Evolutionary conservation across 1,140 invertebrate species (phyloP), one percentile per base, ranked within the genome.

Genomic region (Pollicipes pollicipes): DNA sequence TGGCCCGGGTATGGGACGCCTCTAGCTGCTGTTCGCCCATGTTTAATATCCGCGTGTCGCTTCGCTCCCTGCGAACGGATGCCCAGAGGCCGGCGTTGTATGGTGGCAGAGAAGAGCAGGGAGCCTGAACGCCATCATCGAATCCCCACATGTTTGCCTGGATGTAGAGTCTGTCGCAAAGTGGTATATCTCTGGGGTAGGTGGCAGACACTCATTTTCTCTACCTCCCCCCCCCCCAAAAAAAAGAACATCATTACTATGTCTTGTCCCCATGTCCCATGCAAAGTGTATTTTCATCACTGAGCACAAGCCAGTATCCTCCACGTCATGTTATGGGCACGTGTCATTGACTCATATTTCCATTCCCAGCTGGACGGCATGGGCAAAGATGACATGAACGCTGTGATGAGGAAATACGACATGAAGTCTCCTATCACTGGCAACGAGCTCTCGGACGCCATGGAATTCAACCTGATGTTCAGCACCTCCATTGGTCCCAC

Each of bases 391-490:
- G 93, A 98, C 77, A 93, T 99, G 90, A 84, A 86, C 69, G 83
- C 79, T 21, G 82, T 96, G 30, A 83, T 99, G 78, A 82, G 82
- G 71, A 90, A 93, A 78, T 98, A 88, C 78, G 83, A 90, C 64
- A 97, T 99, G 82, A 97, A 95, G 77, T 95, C 95, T 4, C 96
- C 96, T 0, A 78, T 93, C 0, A 96, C 93, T 77, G 90, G 90
- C 27, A 99, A 98, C 83, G 90, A 97, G 71, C 80, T 99, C 0
- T 88, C 89, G 0, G 93, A 97, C 76, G 94, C 96, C 0, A 89
- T 98, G 72, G 93, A 98, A 76, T 99, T 99, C 79, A 99, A 99
- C 82, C 83, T 99, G 3, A 99, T 99, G 97, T 99, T 99, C 81
- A 88, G 86, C 37, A 98, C 95, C 0, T 90, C 91, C 77, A 99